Base-by-base conservation (phyloP, 2,888 invertebrate genomes). In the Serrognathus titanus region DNA sequence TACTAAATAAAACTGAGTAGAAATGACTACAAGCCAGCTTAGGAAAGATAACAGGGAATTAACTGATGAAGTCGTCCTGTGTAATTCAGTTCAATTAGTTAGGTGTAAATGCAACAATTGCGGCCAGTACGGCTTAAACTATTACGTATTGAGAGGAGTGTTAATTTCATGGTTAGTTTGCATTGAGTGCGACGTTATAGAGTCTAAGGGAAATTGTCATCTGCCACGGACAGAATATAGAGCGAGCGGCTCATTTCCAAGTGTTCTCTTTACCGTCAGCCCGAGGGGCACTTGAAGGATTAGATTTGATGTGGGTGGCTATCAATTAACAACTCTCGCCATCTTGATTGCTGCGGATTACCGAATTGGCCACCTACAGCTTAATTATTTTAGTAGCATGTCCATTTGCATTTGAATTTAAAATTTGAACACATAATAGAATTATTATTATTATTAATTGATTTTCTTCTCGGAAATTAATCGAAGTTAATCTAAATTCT, bases 241-340 rank as follows among this genome's bases (percentile, higher is more conserved):
- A 43, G 43, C 48, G 55, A 55, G 13, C 31, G 38, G 43, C 43
- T 45, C 51, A 39, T 51, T 57, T 31, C 47, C 53, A 35, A 35
- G 39, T 16, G 41, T 35, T 40, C 51, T 43, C 48, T 53, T 53
- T 53, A 53, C 46, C 39, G 39, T 37, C 16, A 20, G 45, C n/a
- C n/a, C 38, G 13, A 38, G 24, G 50, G 35, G 50, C 38, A 43
- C 50, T 53, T 53, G 53, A 50, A 57, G 57, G 57, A 57, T 57
- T 52, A 48, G 48, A 53, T 49, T 58, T 64, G 64, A 63, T 63
- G 63, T 62, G 63, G 63, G 63, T 63, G 56, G 62, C 65, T 64
- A 65, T 67, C 63, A 66, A 66, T 67, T 66, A 65, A 63, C 63
- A 61, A 63, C 47, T 53, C 43, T 51, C 50, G 58, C 61, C 60